A percentile compares a stretch with the other conserved stretches of the same genome.
Evolutionary conservation across 2,888 invertebrate species (phyloP).

Genomic region (Coelinius sp.): DNA sequence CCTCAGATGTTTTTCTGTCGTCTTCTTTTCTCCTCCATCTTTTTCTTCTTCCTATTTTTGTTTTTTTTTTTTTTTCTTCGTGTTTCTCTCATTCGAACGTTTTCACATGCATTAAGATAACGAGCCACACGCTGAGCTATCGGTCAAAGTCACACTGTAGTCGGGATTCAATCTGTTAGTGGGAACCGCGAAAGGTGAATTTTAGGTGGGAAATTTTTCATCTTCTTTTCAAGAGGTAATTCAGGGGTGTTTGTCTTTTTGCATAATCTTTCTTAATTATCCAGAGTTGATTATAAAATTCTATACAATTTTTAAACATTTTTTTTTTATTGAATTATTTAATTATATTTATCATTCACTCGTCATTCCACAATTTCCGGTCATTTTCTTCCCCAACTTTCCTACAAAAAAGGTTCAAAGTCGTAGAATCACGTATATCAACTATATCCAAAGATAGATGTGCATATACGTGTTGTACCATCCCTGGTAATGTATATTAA

Average conservation of each 20-base stretch:
- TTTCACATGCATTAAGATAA: conserved; percentile 59
- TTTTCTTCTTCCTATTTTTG: conserved; percentile 54
- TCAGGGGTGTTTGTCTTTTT: neutral
- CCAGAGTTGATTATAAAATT: neutral
- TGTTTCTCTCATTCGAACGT: conserved; percentile 27
- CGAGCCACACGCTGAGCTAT: conserved; percentile 57
- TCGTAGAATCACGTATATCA: conserved; percentile 21
- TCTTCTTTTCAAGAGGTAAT: neutral
- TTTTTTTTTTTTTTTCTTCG: conserved; percentile 53
- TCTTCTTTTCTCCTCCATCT: conserved; percentile 26
- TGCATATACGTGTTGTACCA: neutral
- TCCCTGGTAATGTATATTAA: conserved; percentile 12
- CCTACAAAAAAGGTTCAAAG: conserved; percentile 14
- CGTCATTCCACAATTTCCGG: neutral
- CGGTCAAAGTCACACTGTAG: conserved; percentile 62
- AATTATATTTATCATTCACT: neutral
- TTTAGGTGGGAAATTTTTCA: conserved; percentile 24
- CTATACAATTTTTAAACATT: neutral
- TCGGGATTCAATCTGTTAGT: conserved; percentile 50
- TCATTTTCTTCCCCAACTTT: conserved; percentile 5
- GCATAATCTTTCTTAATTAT: neutral
- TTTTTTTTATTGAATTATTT: neutral
- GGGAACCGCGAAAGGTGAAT: conserved; percentile 45
- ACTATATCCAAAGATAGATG: conserved; percentile 15
- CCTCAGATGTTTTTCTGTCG: conserved; percentile 31